phyloP scores from a whole-genome alignment of 1,140 invertebrate species.

The Mercenaria mercenaria region DNA sequence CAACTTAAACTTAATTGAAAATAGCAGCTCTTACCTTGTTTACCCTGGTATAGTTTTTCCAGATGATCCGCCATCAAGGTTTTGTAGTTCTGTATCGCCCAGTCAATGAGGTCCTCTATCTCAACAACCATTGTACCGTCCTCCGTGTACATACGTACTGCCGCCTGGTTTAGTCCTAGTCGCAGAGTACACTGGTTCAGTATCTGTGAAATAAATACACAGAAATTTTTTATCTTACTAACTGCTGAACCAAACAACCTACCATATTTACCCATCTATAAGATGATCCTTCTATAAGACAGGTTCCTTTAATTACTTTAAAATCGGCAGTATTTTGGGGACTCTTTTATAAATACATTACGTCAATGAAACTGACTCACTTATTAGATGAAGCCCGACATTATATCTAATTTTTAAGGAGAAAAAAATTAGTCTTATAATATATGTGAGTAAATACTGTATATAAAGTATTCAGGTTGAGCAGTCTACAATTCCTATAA shows the following conservation, averaged over 20 bases:
- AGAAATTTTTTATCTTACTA: neutral
- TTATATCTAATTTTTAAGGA: too few species aligned
- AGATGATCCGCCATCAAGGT: constrained; percentile 76
- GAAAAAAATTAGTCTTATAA: too few species aligned
- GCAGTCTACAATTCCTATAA: too few species aligned
- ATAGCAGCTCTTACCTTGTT: constrained; percentile 61
- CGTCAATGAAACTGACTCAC: too few species aligned
- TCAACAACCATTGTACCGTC: constrained; percentile 83
- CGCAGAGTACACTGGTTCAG: constrained; percentile 82
- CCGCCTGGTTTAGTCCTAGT: constrained; percentile 81
- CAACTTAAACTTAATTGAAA: too few species aligned
- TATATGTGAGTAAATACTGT: too few species aligned
- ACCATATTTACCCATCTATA: too few species aligned
- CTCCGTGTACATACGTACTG: constrained; percentile 82
- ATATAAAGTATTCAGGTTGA: too few species aligned
- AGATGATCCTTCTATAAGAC: too few species aligned
- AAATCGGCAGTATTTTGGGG: neutral
- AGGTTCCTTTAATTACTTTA: neutral
- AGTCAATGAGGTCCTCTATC: constrained; percentile 83
- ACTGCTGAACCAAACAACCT: too few species aligned
- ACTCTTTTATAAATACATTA: too few species aligned
- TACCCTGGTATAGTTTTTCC: constrained; percentile 69
- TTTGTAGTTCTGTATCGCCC: constrained; percentile 82
- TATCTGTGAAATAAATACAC: constrained; percentile 77
- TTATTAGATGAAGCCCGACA: too few species aligned